phyloP scores from a whole-genome alignment of 2,888 invertebrate genomes.

The Crepidodera aurea region DNA sequence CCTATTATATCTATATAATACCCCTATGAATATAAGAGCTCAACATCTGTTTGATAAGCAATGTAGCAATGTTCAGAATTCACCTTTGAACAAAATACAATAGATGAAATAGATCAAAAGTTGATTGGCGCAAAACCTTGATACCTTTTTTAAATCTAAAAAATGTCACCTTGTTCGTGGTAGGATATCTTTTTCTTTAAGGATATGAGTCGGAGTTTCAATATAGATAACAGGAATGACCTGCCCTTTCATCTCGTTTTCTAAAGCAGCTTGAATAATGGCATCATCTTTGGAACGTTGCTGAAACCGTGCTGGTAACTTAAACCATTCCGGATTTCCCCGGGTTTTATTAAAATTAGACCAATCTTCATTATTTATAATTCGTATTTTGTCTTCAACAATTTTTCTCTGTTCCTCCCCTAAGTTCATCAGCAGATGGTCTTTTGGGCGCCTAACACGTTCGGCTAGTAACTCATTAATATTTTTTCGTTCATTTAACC shows the following conservation, averaged over 20 bases:
- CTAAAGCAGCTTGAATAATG: slow-evolving; percentile 48
- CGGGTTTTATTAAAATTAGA: slow-evolving; percentile 47
- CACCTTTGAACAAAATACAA: too few species aligned
- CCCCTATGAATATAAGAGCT: too few species aligned
- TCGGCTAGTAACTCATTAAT: slow-evolving; percentile 45
- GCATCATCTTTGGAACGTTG: slow-evolving; percentile 35
- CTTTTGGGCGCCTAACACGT: slow-evolving; percentile 43
- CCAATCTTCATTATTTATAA: slow-evolving; percentile 52
- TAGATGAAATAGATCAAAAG: too few species aligned
- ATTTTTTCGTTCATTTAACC: slow-evolving; percentile 50
- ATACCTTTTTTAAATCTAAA: too few species aligned
- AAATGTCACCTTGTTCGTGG: slow-evolving; percentile 50
- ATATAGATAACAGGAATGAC: slow-evolving; percentile 52
- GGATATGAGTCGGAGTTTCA: slow-evolving; percentile 47
- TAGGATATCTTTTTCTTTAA: slow-evolving; percentile 50
- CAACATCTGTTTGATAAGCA: too few species aligned
- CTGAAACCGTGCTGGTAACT: slow-evolving; percentile 48
- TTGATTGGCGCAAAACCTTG: too few species aligned
- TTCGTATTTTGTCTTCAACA: slow-evolving; percentile 50
- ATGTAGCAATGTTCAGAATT: too few species aligned
- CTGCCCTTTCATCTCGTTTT: slow-evolving; percentile 49
- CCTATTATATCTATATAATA: too few species aligned
- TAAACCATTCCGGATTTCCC: slow-evolving; percentile 57
- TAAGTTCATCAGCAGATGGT: slow-evolving; percentile 52
- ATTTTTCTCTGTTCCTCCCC: slow-evolving; percentile 47